Conservation (phyloP, 2,888 invertebrate species). For the Octodonta nipae region DNA sequence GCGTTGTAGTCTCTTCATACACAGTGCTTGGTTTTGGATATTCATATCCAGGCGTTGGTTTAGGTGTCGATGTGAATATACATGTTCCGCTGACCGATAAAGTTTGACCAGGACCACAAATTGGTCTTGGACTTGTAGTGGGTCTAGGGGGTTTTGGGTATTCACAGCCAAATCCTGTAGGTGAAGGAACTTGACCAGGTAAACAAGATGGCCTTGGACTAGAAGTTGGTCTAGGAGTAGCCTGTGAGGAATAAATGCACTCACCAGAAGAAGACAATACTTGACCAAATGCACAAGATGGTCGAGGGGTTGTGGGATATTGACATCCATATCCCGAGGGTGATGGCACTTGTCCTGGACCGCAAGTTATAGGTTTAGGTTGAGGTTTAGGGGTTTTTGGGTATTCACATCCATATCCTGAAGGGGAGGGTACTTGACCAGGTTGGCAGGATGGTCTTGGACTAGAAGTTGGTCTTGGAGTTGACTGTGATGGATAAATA, state of each 20-base stretch:
- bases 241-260: constrained; percentile 4
- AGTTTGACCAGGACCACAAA: constrained; percentile 10
- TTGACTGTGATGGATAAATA: constrained; percentile 8
- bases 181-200: constrained; percentile 9
- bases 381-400: neutral
- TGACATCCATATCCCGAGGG: constrained; percentile 2
- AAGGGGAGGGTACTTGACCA: neutral
- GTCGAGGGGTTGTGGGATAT: constrained; percentile 6
- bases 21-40: constrained; percentile 14
- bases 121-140: constrained; percentile 10
- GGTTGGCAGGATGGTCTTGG: neutral
- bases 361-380: too few relatives aligned
- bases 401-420: neutral
- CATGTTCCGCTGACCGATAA: constrained; percentile 13
- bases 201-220: constrained; percentile 20
- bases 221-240: constrained; percentile 2
- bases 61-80: constrained; percentile 7
- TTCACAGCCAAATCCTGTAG: constrained; percentile 11
- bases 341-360: neutral
- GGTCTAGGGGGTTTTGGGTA: constrained; percentile 9
- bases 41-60: constrained; percentile 10
- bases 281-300: constrained; percentile 2
- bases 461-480: constrained; percentile 11
- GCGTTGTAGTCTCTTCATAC: too few relatives aligned
- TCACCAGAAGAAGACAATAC: constrained; percentile 3